A percentile compares a stretch with the other conserved stretches of the same genome.
Evolutionary conservation across 2,888 invertebrate genomes (phyloP).

Genomic region (Pegoplata infirma): DNA sequence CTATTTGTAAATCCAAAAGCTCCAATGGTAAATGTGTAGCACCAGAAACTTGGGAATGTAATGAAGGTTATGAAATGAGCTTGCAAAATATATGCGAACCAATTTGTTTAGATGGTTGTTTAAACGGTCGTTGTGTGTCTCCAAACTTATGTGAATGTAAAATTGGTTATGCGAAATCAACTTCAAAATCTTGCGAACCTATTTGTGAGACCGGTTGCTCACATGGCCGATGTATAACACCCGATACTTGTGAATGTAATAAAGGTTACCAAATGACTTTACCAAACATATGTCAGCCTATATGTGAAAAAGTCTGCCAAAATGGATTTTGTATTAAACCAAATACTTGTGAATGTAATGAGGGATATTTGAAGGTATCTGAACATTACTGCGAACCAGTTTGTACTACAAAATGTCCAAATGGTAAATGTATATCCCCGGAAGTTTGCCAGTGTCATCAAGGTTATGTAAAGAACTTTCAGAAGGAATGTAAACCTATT

Average conservation of each 20-base stretch:
- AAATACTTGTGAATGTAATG: slow-evolving; percentile 68
- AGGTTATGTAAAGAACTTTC: slow-evolving; percentile 66
- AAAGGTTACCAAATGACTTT: slow-evolving; percentile 52
- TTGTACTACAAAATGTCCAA: slow-evolving; percentile 63
- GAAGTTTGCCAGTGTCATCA: slow-evolving; percentile 72
- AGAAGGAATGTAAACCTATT: slow-evolving; percentile 50
- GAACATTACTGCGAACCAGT: slow-evolving; percentile 53
- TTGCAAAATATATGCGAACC: slow-evolving; percentile 77
- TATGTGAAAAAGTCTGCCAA: slow-evolving; percentile 65
- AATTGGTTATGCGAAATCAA: neutral
- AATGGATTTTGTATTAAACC: slow-evolving; percentile 71
- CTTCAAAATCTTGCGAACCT: slow-evolving; percentile 48
- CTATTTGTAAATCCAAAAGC: slow-evolving; percentile 79
- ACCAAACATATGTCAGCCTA: slow-evolving; percentile 52
- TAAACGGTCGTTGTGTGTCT: slow-evolving; percentile 71
- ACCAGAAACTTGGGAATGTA: slow-evolving; percentile 84
- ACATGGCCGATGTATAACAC: slow-evolving; percentile 84
- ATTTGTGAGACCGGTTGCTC: slow-evolving; percentile 80
- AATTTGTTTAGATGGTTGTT: slow-evolving; percentile 69
- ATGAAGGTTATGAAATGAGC: slow-evolving; percentile 79
- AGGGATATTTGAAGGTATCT: slow-evolving; percentile 26
- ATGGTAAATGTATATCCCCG: slow-evolving; percentile 69
- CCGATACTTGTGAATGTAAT: slow-evolving; percentile 77
- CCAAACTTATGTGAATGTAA: slow-evolving; percentile 69
- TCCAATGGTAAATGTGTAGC: slow-evolving; percentile 83